A percentile compares a stretch with the other conserved stretches of the same genome.
Evolutionary conservation across 2,888 invertebrate genomes (phyloP).

Genomic region (Cerastoderma edule): DNA sequence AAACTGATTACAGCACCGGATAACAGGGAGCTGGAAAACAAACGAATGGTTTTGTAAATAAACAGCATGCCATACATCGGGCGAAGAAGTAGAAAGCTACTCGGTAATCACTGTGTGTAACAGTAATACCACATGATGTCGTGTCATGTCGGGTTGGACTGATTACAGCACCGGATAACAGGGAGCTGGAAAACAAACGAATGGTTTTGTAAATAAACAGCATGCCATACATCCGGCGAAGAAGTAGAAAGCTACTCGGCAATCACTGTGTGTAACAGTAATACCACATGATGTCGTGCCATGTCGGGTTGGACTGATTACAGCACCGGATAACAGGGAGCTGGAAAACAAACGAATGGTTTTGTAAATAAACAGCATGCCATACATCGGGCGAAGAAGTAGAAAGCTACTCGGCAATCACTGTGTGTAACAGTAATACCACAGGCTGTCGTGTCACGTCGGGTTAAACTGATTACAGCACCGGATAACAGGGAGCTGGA

Average conservation of each 20-base stretch:
- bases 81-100: conserved; percentile 64
- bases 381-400: too few species aligned
- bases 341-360: conserved; percentile 25
- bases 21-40: conserved; percentile 47
- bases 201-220: not conserved
- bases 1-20: conserved; percentile 50
- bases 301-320: conserved; percentile 47
- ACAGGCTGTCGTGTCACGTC: too few species aligned
- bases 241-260: too few species aligned
- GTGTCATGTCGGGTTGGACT: conserved; percentile 39
- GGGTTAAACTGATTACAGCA: too few species aligned
- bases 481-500: too few species aligned
- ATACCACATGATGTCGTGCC: conserved; percentile 40
- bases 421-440: too few species aligned
- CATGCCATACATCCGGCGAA: too few species aligned
- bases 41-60: not conserved
- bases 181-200: conserved; percentile 39
- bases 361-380: too few species aligned
- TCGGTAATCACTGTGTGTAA: conserved; percentile 58
- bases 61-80: conserved; percentile 59
- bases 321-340: conserved; percentile 51
- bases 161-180: conserved; percentile 50
- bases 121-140: conserved; percentile 43
- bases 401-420: too few species aligned
- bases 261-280: too few species aligned